phyloP scores from a whole-genome alignment of 2,113 vertebrate species.

The Amblyornis subalaris region DNA sequence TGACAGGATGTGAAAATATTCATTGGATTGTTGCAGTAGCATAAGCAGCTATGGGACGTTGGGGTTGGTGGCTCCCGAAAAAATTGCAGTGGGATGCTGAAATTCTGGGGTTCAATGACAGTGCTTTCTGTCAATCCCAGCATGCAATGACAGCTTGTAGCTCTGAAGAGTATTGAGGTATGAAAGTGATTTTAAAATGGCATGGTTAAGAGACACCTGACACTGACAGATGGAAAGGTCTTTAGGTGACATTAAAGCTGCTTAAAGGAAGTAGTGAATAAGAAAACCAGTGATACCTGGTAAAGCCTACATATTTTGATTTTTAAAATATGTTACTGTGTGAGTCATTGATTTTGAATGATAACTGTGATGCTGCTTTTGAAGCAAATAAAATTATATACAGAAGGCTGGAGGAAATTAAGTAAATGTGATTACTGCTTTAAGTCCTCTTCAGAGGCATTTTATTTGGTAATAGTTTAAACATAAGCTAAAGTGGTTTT shows the following conservation, averaged over 20 bases:
- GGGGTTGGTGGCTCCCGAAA: neutral
- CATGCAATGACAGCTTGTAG: neutral
- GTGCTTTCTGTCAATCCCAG: neutral
- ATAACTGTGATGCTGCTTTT: neutral
- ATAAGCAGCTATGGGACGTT: accelerated
- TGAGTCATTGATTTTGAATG: neutral
- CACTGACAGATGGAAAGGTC: neutral
- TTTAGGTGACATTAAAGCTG: neutral
- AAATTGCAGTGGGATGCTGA: neutral
- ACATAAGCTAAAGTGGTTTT: neutral
- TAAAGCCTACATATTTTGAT: neutral
- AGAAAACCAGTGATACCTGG: neutral
- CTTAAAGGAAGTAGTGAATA: neutral
- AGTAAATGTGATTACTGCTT: neutral
- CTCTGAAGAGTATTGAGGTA: neutral
- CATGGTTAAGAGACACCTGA: neutral
- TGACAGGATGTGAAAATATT: neutral
- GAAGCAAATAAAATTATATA: neutral
- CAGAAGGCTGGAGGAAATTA: neutral
- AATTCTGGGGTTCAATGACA: neutral
- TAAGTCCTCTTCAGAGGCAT: neutral
- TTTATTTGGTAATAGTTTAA: slow-evolving; percentile 6
- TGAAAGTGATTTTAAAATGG: neutral
- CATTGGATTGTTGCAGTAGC: neutral
- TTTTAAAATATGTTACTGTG: neutral